Percentiles rank a stretch among this genome's conserved stretches.
phyloP scores from a whole-genome alignment of 2,113 vertebrate species.

The Synchiropus splendidus region DNA sequence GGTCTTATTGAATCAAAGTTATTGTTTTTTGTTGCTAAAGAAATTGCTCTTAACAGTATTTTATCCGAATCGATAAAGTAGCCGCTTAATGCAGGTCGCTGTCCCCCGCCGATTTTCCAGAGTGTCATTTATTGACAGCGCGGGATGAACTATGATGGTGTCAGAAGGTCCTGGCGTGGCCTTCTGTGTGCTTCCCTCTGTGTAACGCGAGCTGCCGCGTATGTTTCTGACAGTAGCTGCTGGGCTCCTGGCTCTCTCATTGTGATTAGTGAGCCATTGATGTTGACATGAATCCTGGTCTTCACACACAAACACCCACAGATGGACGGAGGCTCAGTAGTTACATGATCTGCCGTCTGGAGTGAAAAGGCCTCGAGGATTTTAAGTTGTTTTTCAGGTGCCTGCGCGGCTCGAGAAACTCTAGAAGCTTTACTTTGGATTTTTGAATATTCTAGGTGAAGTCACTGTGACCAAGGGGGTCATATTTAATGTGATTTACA shows the following conservation, averaged over 20 bases:
- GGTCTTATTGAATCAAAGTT: no score
- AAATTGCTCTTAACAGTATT: no score
- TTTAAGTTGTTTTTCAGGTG: constrained; percentile 1
- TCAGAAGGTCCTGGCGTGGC: constrained; percentile 22
- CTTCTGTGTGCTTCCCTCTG: constrained; percentile 15
- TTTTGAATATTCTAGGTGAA: no score
- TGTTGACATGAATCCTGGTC: constrained; percentile 46
- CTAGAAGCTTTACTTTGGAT: no score
- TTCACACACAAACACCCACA: constrained; percentile 9
- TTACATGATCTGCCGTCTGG: constrained; percentile 26
- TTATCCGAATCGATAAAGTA: constrained; percentile 12
- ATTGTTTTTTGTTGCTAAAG: no score
- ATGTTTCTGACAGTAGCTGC: constrained; percentile 18
- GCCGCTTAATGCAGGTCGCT: no score
- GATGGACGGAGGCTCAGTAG: constrained; percentile 9
- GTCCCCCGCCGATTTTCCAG: constrained; percentile 18
- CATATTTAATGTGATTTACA: no score
- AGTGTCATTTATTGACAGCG: constrained; percentile 30
- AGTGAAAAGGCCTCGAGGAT: constrained; percentile 8
- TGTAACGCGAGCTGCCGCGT: constrained; percentile 27
- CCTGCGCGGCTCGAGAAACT: background rate
- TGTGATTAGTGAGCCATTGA: constrained; percentile 44
- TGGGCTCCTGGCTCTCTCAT: constrained; percentile 19
- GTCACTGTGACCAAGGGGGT: no score
- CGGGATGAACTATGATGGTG: constrained; percentile 34